phyloP scores from a whole-genome alignment of 2,113 vertebrate genomes.

The Nyctibius bracteatus region DNA sequence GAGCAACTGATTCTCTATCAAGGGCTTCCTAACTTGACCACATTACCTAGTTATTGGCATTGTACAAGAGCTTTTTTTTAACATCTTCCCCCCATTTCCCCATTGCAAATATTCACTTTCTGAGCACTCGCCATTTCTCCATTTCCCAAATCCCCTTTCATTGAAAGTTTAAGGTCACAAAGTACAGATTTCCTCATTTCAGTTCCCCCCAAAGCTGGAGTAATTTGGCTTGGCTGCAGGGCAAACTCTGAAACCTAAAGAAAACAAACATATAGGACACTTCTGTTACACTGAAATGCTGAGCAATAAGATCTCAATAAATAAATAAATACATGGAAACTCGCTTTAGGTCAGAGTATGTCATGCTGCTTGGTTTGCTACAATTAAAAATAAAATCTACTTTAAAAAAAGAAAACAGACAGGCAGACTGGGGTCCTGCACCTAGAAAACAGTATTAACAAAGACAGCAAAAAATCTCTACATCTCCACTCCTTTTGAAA shows the following conservation, averaged over 20 bases:
- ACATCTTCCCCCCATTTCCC: not conserved
- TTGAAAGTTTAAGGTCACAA: not conserved
- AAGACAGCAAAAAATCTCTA: not conserved
- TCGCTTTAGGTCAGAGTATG: not conserved
- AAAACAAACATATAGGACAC: constrained; percentile 5
- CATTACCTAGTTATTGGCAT: not conserved
- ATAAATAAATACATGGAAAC: constrained; percentile 18
- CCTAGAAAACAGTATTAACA: not conserved
- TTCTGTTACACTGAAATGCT: constrained; percentile 29
- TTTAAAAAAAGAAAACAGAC: not conserved
- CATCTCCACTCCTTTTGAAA: not conserved
- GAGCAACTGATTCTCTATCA: not conserved
- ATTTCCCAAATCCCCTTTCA: not conserved
- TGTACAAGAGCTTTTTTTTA: not conserved
- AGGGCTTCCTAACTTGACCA: not conserved
- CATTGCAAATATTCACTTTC: not conserved
- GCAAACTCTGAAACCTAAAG: not conserved
- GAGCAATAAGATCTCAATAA: constrained; percentile 12
- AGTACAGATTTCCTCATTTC: constrained; percentile 15
- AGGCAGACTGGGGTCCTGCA: not conserved
- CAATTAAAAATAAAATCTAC: not conserved
- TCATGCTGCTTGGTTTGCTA: not conserved
- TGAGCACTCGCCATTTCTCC: not conserved
- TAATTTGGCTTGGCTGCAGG: not conserved
- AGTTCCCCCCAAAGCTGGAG: not conserved